Evolutionary conservation across 2,797 vertebrate genomes (phyloP).

Genomic region (Pempheris klunzingeri): DNA sequence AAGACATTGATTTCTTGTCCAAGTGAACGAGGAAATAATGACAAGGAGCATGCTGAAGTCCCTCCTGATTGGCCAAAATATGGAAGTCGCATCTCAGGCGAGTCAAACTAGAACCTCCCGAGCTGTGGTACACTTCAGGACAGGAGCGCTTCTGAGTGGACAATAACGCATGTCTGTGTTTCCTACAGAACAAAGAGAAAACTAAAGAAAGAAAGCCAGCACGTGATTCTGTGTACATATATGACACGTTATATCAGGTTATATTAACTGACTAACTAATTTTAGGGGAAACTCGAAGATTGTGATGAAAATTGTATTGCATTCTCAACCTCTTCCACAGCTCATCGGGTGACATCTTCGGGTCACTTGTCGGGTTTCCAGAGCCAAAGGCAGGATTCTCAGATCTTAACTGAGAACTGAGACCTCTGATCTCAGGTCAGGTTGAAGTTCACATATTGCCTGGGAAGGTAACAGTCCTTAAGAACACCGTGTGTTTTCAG

Average conservation of each 20-base stretch:
- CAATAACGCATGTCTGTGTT: no score
- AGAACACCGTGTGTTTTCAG: neutral
- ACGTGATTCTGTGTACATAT: neutral
- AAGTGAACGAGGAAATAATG: constrained; percentile 30
- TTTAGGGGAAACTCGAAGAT: no score
- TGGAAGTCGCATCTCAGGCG: neutral
- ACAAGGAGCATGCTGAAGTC: neutral
- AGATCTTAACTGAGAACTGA: no score
- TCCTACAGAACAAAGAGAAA: neutral
- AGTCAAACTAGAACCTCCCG: neutral
- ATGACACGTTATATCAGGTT: neutral
- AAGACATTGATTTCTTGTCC: constrained; percentile 34
- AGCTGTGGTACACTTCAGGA: neutral
- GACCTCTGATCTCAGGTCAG: no score
- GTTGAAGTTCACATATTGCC: no score
- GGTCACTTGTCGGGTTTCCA: no score
- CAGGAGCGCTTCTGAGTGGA: neutral
- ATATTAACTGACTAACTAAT: no score
- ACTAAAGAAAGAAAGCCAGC: neutral
- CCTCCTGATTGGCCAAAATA: neutral
- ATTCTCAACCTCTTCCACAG: no score
- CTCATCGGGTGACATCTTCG: no score
- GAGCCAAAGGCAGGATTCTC: no score
- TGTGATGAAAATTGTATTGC: no score
- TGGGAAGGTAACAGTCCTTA: no score